Evolutionary conservation across 2,113 vertebrate genomes (phyloP).

Genomic region (Bambusicola thoracicus): DNA sequence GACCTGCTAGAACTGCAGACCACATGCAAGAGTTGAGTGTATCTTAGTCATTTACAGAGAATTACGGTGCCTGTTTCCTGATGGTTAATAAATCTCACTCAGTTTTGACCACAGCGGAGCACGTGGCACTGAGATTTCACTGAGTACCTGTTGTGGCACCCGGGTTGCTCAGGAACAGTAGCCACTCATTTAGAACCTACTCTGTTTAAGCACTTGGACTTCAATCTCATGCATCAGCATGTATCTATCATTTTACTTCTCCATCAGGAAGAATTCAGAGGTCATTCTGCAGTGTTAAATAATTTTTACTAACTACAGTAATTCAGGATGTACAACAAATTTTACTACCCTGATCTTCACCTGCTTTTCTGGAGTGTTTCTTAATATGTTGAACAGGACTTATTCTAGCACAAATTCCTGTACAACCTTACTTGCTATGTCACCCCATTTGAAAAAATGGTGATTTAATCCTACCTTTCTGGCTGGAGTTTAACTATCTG

Average conservation of each 20-base stretch:
- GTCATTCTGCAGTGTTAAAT: background rate
- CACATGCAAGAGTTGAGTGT: background rate
- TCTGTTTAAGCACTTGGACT: background rate
- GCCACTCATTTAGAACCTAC: background rate
- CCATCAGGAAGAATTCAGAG: background rate
- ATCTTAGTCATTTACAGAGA: background rate
- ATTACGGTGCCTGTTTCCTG: background rate
- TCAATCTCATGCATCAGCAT: accelerated
- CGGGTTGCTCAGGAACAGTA: background rate
- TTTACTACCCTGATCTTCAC: accelerated
- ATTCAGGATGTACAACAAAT: background rate
- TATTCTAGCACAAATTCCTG: background rate
- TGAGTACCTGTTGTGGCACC: background rate
- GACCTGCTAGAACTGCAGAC: background rate
- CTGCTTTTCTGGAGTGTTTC: background rate
- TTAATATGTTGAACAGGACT: background rate
- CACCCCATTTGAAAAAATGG: background rate
- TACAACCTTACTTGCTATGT: background rate
- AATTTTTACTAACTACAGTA: background rate
- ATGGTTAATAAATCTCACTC: background rate
- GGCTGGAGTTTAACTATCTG: background rate
- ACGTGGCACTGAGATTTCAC: background rate
- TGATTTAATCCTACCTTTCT: background rate
- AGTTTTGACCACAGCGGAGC: background rate
- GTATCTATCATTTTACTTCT: background rate